A percentile compares a stretch with the other conserved stretches of the same genome.
Conservation (phyloP, 1,140 invertebrate genomes). For the Procambarus clarkii region DNA sequence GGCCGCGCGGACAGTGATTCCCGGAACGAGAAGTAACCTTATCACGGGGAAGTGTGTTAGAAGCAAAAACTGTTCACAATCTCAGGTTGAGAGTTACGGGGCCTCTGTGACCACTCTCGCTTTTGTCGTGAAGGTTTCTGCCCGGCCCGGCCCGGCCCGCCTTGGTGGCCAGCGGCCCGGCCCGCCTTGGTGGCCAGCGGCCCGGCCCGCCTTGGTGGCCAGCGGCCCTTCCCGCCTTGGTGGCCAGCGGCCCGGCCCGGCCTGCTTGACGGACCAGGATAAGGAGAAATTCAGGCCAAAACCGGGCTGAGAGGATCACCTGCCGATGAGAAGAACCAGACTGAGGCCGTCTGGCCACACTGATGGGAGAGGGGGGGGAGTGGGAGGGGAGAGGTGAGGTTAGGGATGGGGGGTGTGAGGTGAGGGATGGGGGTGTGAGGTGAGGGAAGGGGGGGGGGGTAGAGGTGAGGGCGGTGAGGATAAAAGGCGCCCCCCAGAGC, state of each 20-base stretch:
- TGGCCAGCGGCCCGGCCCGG: not conserved
- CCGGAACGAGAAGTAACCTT: too few relatives aligned
- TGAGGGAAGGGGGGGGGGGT: not conserved
- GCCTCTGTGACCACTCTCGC: not conserved
- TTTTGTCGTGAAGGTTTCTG: not conserved
- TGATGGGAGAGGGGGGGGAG: too few relatives aligned
- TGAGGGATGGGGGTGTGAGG: not conserved
- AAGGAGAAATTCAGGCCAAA: not conserved
- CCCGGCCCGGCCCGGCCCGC: too few relatives aligned
- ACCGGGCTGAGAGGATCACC: not conserved
- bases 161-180: too few relatives aligned
- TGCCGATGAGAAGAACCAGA: not conserved
- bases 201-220: too few relatives aligned
- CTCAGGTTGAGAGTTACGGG: not conserved
- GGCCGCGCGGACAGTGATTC: too few relatives aligned
- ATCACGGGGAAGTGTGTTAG: too few relatives aligned
- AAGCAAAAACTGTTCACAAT: not conserved
- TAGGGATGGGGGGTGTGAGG: too few relatives aligned
- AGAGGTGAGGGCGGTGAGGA: constrained; percentile 26
- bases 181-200: too few relatives aligned
- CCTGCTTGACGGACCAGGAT: not conserved
- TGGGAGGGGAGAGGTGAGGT: too few relatives aligned
- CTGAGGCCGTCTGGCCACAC: too few relatives aligned
- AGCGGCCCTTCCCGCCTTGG: too few relatives aligned
- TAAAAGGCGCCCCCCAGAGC: constrained; percentile 52